Evolutionary conservation across 2,888 invertebrate species (phyloP), one percentile per base, ranked within the genome.

Genomic region (Formica aserva): DNA sequence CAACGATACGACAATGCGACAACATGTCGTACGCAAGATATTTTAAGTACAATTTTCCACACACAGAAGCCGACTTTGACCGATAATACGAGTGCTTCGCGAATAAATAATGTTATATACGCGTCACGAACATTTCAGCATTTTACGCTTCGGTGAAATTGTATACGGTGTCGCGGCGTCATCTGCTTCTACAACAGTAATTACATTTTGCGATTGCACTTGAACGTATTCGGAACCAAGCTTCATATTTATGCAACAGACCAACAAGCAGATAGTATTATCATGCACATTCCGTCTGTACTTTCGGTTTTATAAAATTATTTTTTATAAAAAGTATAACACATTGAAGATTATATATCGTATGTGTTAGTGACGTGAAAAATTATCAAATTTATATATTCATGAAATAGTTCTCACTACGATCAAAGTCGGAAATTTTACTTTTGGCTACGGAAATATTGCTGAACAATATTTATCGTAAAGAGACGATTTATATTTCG

Each of bases 81-180:
- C 32, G 62, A 45, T 67, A 83, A 84, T 89, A 81, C 76, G 45
- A 52, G 69, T 81, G 63, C 76, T 75, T 74, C 15, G 57, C 82
- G 78, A 80, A 82, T 85, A 89, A 89, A 89, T 88, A 82, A 83
- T 83, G 74, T 84, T 77, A 60, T 60, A 72, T 80, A 63, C 81
- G 84, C 77, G 82, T 69, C 85, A 75, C 69, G 69, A 63, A 45
- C 71, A 66, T 86, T 89, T 78, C 60, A 75, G 38, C 63, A 74
- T 87, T 85, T 80, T 74, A 67, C 66, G 75, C 41, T 67, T 74
- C 52, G 52, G 65, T 60, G 83, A 85, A 88, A 85, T 85, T 83
- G 77, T 84, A 74, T 66, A 82, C 78, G 71, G 75, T 18, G 45
- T 45, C 67, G 48, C 55, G 82, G 66, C 57, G 67, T 57, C 84